Evolutionary conservation across 2,113 vertebrate genomes (phyloP).

Genomic region (Heteronetta atricapilla): DNA sequence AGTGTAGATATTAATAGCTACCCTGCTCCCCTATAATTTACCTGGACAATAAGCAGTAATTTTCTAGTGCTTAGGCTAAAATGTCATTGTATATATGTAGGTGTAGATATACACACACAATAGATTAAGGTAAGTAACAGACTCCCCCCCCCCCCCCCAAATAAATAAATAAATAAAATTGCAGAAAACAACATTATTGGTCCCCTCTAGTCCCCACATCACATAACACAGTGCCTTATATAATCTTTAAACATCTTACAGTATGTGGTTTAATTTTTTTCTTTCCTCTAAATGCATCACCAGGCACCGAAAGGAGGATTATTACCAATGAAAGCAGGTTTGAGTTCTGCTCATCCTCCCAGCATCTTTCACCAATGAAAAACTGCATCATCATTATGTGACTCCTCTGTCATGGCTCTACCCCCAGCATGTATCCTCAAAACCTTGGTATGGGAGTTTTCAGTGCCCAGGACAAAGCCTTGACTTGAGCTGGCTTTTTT

Average conservation of each 20-base stretch:
- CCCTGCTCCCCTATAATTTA: background rate
- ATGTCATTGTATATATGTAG: background rate
- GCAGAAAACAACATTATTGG: background rate
- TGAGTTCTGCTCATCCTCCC: background rate
- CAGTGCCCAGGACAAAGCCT: background rate
- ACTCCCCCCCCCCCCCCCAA: too few species aligned
- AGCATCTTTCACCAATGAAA: background rate
- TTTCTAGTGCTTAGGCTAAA: background rate
- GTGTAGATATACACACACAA: background rate
- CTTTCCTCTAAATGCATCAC: background rate
- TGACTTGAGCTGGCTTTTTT: background rate
- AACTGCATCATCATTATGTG: too few species aligned
- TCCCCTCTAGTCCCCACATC: background rate
- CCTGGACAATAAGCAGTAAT: background rate
- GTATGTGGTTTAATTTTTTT: rapidly evolving
- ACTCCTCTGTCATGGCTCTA: background rate
- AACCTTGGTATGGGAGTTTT: background rate
- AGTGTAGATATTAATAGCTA: background rate
- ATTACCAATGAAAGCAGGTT: background rate
- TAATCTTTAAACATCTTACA: background rate
- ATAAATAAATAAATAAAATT: too few species aligned
- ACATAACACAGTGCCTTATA: too few species aligned
- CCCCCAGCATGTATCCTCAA: rapidly evolving
- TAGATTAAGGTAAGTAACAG: background rate
- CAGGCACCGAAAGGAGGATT: background rate